phyloP scores from a whole-genome alignment of 2,888 invertebrate genomes.

The Nomada goodeniana region DNA sequence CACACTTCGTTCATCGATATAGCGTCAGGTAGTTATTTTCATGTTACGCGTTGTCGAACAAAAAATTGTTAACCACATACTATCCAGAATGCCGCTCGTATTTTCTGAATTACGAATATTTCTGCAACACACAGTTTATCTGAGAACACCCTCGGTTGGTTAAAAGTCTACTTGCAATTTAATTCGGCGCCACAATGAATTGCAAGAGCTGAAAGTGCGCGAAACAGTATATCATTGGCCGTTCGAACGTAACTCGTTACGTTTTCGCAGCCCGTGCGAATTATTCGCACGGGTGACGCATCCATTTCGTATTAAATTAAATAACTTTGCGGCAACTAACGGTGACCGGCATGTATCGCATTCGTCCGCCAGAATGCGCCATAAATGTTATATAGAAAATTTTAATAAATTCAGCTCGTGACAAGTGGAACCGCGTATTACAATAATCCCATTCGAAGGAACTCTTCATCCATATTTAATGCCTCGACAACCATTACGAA shows the following conservation, averaged over 20 bases:
- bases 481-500: not conserved
- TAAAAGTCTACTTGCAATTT: not conserved
- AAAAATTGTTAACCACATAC: no score
- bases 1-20: no score
- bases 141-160: no score
- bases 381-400: not conserved
- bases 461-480: not conserved
- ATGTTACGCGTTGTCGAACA: no score
- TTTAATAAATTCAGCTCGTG: not conserved
- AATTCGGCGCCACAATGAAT: not conserved
- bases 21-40: no score
- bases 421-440: no score
- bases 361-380: no score
- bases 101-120: no score
- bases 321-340: not conserved
- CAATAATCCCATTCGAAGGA: not conserved
- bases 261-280: conserved; percentile 1
- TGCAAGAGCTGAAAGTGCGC: not conserved
- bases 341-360: no score
- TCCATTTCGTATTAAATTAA: not conserved
- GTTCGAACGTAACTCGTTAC: conserved; percentile 11
- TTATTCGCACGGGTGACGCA: not conserved
- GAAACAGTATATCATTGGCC: not conserved
- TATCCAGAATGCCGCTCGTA: no score
- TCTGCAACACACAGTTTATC: no score